Conservation (phyloP, 1,140 invertebrate genomes). For the Drosophila busckii region DNA sequence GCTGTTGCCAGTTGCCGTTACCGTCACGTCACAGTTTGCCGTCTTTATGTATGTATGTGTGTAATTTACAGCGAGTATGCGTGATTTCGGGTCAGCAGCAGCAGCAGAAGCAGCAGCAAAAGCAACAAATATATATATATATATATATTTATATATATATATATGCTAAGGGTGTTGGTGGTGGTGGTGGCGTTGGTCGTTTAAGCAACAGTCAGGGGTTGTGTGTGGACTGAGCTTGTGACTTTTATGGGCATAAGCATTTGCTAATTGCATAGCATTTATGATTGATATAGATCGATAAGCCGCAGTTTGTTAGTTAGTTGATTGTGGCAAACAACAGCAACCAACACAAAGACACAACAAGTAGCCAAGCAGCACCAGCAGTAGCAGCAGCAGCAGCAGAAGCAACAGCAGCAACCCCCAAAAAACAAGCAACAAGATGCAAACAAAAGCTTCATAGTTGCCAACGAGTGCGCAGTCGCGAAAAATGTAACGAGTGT, state of each 20-base stretch:
- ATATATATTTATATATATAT: too few relatives aligned
- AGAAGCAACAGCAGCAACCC: conserved; percentile 35
- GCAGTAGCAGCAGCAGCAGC: conserved; percentile 7
- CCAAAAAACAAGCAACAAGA: conserved; percentile 15
- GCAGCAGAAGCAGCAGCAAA: conserved; percentile 37
- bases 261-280: conserved; percentile 2
- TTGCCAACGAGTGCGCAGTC: conserved; percentile 16
- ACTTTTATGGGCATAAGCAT: conserved; percentile 5
- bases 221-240: too few relatives aligned
- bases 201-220: too few relatives aligned
- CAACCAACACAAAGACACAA: conserved; percentile 61
- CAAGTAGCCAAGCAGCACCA: conserved; percentile 55
- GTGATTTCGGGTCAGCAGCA: conserved; percentile 69
- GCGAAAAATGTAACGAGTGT: conserved; percentile 37
- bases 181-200: background rate
- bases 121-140: conserved; percentile 31
- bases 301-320: conserved; percentile 2
- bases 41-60: conserved; percentile 30
- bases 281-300: conserved; percentile 32
- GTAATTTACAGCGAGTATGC: conserved; percentile 75
- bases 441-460: background rate
- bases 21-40: conserved; percentile 44
- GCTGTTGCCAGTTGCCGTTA: conserved; percentile 40
- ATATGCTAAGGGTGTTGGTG: conserved; percentile 13
- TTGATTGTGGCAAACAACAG: conserved; percentile 14